These are phyloP conservation scores for Nebria brevicollis DNA, from an alignment of 2,888 invertebrate genomes.

Conservation along the genomic window DNA sequence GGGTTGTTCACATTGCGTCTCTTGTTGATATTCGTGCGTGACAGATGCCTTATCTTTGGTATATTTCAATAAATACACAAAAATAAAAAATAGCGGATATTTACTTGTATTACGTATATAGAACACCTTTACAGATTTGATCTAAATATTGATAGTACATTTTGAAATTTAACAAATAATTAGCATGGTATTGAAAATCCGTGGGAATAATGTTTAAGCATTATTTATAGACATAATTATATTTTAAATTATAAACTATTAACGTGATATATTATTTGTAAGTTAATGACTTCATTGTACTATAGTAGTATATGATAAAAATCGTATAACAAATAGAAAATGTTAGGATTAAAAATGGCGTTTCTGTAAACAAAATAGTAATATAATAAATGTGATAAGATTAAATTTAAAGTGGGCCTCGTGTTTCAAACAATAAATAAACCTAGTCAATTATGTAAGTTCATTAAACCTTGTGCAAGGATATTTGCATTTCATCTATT, in stretches of 20 bases:
- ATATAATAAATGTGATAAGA: not conserved
- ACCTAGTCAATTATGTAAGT: not conserved
- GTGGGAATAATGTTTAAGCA: no score
- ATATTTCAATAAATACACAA: not conserved
- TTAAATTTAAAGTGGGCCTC: not conserved
- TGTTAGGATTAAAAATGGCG: not conserved
- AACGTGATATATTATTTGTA: no score
- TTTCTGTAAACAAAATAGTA: not conserved
- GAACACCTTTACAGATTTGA: no score
- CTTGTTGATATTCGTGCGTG: conserved; percentile 14
- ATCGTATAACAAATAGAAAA: not conserved
- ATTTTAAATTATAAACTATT: no score
- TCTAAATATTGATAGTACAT: no score
- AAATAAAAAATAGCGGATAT: not conserved
- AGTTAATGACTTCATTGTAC: not conserved
- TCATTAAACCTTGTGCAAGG: not conserved
- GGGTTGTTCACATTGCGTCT: conserved; percentile 42
- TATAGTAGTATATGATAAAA: not conserved
- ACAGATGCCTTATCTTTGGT: not conserved
- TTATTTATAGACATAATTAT: no score
- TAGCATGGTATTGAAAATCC: no score
- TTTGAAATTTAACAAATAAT: no score
- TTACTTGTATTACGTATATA: not conserved
- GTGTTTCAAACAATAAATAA: not conserved
- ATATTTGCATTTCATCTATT: conserved; percentile 1